Evolutionary conservation across 2,113 vertebrate species (phyloP).

Genomic region (Solea solea): DNA sequence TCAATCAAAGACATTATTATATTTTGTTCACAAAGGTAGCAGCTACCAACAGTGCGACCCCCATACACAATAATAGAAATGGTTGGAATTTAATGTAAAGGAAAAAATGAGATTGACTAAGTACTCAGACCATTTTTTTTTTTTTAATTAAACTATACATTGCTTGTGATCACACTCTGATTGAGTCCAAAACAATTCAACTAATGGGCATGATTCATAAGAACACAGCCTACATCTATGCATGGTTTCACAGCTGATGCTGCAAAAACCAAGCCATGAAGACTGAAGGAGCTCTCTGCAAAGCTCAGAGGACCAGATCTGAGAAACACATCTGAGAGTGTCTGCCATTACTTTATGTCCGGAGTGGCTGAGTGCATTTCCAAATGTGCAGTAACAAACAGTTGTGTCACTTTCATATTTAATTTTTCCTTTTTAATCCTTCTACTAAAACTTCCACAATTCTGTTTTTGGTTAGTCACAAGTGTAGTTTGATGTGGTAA

Average conservation of each 20-base stretch:
- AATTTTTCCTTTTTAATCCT: too few relatives aligned
- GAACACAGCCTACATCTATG: background rate
- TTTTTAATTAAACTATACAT: background rate
- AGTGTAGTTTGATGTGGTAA: too few relatives aligned
- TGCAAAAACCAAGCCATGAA: background rate
- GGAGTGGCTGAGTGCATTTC: background rate
- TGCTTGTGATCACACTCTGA: background rate
- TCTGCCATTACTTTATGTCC: background rate
- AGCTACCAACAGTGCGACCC: background rate
- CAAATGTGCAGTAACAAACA: too few relatives aligned
- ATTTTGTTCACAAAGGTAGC: background rate
- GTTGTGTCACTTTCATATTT: too few relatives aligned
- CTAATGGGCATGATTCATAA: background rate
- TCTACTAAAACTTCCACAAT: too few relatives aligned
- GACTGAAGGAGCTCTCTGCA: background rate
- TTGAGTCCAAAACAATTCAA: background rate
- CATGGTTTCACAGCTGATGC: background rate
- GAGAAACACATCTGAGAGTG: background rate
- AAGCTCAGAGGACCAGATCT: background rate
- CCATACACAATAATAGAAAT: too few relatives aligned
- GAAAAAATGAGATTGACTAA: background rate
- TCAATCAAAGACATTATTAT: background rate
- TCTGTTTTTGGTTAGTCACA: too few relatives aligned
- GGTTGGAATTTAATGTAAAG: background rate
- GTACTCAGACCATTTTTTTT: background rate